Conservation (phyloP, 2,888 invertebrate genomes). For the Caenorhabditis zanzibari region DNA sequence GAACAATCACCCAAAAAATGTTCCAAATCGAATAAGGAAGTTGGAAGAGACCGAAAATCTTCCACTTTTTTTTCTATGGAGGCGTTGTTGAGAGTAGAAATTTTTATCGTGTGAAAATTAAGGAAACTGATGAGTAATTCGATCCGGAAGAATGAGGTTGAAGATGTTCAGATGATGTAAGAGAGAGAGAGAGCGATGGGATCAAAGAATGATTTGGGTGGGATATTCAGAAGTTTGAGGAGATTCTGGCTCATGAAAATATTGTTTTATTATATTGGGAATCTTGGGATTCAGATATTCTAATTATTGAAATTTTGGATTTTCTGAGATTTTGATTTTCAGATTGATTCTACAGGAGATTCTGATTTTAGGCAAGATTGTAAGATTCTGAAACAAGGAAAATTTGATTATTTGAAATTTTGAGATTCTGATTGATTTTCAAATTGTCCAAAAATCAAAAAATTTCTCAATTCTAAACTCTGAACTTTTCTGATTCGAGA, state of each 20-base stretch:
- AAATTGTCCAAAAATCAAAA: no score
- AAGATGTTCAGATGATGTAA: constrained; percentile 23
- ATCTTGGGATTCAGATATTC: background rate
- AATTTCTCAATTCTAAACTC: no score
- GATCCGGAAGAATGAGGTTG: background rate
- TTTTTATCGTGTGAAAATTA: constrained; percentile 6
- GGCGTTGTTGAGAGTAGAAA: constrained; percentile 6
- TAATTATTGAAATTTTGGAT: no score
- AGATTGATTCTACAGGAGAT: no score
- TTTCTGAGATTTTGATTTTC: background rate
- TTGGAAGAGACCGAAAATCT: background rate
- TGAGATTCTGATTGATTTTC: no score
- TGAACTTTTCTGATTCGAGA: no score
- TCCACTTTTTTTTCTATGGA: background rate
- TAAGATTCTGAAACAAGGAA: no score
- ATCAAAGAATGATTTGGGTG: background rate
- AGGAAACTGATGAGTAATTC: constrained; percentile 28
- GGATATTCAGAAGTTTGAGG: background rate
- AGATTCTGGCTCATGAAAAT: background rate
- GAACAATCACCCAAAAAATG: background rate
- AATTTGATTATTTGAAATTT: no score
- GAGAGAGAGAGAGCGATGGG: background rate
- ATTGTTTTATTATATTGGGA: no score
- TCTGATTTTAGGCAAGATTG: no score
- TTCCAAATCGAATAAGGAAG: background rate